Base-by-base conservation (phyloP, 1,140 invertebrate species). In the Galendromus occidentalis region DNA sequence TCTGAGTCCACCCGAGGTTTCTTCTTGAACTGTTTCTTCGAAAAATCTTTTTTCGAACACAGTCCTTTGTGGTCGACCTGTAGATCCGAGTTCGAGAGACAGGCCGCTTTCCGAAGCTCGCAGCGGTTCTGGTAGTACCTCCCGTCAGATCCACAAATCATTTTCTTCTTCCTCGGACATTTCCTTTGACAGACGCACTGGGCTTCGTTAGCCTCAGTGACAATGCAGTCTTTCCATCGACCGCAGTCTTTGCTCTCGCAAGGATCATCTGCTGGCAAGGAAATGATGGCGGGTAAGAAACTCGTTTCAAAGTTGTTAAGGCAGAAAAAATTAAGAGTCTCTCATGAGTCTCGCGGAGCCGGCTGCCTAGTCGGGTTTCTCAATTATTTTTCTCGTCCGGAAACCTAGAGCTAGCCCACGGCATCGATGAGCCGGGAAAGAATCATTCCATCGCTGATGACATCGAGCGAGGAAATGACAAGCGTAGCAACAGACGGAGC, bases 101-200 rank as follows among this genome's bases (percentile, higher is more conserved):
- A 87, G 17, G 85, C 82, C 1, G 81, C 78, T 44, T 83, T 76
- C 72, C 86, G 85, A 42, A 87, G 77, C 70, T 86, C 84, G 73
- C 86, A 87, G 72, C 86, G 85, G 73, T 84, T 86, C 14, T 81
- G 78, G 73, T 87, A 87, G 42, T 85, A 76, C 63, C 79, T 78
- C 1, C 84, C 84, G 73, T 87, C 83, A 7, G 83, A 82, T n/a
- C 84, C 85, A 73, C 85, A 87, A 44, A 86, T 83, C 12, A 77
- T 72, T 66, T 81, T 80, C 63, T 75, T 74, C 44, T 71, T 68
- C 68, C 76, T 75, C 29, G 73, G 71, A 69, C 83, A 84, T 67
- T 79, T 75, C 41, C 77, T 77, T 28, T 80, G 79, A 73, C 85
- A 87, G 28, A 82, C 77, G 73, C 85, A 87, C 20, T 78, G 71